These are phyloP conservation scores for Chromis chromis DNA, from an alignment of 2,797 vertebrate species.

Conservation along the genomic window DNA sequence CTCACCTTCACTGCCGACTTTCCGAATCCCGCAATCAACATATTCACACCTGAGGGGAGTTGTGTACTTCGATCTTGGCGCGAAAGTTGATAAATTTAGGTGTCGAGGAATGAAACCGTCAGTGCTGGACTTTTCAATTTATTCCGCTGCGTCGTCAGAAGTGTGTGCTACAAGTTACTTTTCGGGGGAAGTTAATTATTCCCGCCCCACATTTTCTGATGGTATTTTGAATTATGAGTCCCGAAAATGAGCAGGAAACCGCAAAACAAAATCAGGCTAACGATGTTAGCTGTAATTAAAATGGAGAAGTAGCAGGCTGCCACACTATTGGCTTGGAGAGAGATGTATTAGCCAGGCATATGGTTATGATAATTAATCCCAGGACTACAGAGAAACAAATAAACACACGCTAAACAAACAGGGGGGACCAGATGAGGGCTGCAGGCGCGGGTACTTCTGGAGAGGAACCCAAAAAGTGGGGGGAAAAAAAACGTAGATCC, in stretches of 20 bases:
- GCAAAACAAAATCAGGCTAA: conserved; percentile 69
- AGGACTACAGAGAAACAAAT: conserved; percentile 83
- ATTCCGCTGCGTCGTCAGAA: not conserved
- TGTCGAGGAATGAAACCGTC: conserved; percentile 45
- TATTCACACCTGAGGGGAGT: conserved; percentile 64
- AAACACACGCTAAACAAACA: conserved; percentile 81
- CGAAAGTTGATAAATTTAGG: conserved; percentile 45
- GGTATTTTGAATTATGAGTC: conserved; percentile 57
- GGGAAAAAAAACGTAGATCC: conserved; percentile 55
- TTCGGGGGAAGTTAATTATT: conserved; percentile 57
- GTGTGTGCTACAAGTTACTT: conserved; percentile 24
- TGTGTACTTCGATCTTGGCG: conserved; percentile 24
- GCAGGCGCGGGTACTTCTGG: conserved; percentile 67
- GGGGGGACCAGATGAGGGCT: conserved; percentile 77
- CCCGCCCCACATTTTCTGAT: conserved; percentile 43
- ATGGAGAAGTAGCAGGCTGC: conserved; percentile 69
- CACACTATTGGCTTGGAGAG: conserved; percentile 74
- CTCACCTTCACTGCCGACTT: conserved; percentile 52
- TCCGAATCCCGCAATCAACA: conserved; percentile 22
- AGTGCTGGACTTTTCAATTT: conserved; percentile 23
- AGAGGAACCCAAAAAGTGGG: conserved; percentile 54
- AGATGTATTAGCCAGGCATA: conserved; percentile 80
- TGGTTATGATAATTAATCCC: conserved; percentile 86
- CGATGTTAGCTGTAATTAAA: conserved; percentile 77
- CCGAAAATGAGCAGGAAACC: conserved; percentile 45